phyloP scores from a whole-genome alignment of 2,113 vertebrate species.

The Macrotis lagotis region DNA sequence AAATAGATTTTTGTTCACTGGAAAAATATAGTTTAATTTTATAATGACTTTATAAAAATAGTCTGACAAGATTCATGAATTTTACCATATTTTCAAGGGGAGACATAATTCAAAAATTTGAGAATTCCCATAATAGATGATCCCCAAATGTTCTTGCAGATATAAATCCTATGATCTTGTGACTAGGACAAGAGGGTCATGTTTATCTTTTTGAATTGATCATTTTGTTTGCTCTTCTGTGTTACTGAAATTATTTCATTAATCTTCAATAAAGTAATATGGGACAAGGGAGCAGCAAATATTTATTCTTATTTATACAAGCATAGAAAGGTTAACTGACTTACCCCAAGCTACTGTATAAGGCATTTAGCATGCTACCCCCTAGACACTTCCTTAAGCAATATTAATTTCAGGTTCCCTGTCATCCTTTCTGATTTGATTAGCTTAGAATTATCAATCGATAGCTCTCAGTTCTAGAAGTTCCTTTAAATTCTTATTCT shows the following conservation, averaged over 20 bases:
- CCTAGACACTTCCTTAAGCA: neutral
- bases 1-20: neutral
- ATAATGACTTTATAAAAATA: neutral
- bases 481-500: neutral
- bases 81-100: neutral
- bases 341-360: neutral
- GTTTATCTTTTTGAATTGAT: neutral
- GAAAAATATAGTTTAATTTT: neutral
- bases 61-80: neutral
- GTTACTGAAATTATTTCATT: neutral
- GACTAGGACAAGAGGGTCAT: neutral
- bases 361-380: neutral
- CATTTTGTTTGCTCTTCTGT: neutral
- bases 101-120: neutral
- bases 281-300: neutral
- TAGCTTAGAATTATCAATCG: neutral
- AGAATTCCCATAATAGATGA: neutral
- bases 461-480: neutral
- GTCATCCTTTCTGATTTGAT: neutral
- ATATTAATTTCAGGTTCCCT: neutral
- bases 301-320: neutral
- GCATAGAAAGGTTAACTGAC: neutral
- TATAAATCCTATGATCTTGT: neutral
- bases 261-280: neutral
- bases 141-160: neutral